Conservation (phyloP, 2,888 invertebrate genomes). For the Tholera decimalis region DNA sequence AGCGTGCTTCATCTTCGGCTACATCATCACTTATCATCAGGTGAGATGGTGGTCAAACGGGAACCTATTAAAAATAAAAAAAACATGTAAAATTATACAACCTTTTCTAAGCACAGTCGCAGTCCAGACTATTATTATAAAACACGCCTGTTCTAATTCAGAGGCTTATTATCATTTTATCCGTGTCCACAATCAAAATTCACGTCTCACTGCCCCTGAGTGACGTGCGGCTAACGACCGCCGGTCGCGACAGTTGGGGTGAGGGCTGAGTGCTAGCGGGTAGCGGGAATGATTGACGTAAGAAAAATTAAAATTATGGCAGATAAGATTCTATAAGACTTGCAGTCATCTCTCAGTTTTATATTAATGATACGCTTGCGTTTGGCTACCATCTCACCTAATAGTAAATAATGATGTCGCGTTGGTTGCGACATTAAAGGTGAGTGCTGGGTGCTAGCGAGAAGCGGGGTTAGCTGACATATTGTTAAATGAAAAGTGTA, state of each 20-base stretch:
- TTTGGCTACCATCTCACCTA: no score
- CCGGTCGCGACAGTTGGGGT: constrained; percentile 36
- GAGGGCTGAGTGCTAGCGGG: neutral
- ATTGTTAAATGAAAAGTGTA: no score
- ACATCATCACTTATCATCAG: no score
- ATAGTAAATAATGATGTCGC: no score
- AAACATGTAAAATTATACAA: neutral
- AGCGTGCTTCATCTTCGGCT: no score
- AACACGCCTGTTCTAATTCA: constrained; percentile 58
- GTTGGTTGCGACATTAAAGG: no score
- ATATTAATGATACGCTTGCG: no score
- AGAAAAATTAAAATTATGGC: neutral
- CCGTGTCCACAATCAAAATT: constrained; percentile 69
- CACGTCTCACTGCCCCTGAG: constrained; percentile 66
- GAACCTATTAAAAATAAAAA: no score
- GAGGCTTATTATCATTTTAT: constrained; percentile 65
- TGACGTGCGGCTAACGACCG: constrained; percentile 68
- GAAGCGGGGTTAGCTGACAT: no score
- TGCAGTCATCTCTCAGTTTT: no score
- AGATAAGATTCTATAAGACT: neutral
- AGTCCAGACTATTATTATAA: constrained; percentile 38
- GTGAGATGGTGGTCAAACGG: no score
- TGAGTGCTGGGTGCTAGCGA: no score
- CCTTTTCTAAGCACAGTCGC: neutral
- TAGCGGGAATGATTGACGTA: neutral